Conservation (phyloP, 2,888 invertebrate genomes). For the Himalopsyche anomala region DNA sequence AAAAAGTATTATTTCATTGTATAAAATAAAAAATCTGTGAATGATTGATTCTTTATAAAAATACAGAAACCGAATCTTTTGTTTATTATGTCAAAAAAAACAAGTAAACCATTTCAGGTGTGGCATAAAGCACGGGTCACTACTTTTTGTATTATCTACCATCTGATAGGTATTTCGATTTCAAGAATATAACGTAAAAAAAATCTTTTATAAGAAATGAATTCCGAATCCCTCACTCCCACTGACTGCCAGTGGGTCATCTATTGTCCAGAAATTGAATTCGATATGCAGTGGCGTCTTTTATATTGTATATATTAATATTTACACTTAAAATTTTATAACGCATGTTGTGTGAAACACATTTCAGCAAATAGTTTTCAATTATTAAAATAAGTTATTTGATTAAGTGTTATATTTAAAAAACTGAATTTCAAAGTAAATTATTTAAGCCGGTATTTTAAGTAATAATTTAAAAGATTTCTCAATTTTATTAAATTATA, state of each 20-base stretch:
- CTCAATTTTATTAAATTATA: too few relatives aligned
- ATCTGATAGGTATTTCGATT: slow-evolving; percentile 50
- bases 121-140: slow-evolving; percentile 64
- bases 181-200: slow-evolving; percentile 50
- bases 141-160: slow-evolving; percentile 53
- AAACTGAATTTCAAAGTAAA: too few relatives aligned
- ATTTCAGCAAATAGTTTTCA: too few relatives aligned
- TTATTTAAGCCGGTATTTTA: too few relatives aligned
- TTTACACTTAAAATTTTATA: too few relatives aligned
- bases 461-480: too few relatives aligned
- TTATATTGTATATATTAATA: too few relatives aligned
- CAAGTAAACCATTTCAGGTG: slow-evolving; percentile 53
- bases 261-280: slow-evolving; percentile 53
- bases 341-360: too few relatives aligned
- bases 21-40: background rate
- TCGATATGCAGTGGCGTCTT: background rate
- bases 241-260: slow-evolving; percentile 21
- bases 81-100: slow-evolving; percentile 18
- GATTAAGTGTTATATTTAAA: too few relatives aligned
- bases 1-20: background rate
- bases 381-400: too few relatives aligned
- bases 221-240: slow-evolving; percentile 60
- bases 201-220: slow-evolving; percentile 58
- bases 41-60: background rate
- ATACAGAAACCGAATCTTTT: background rate